A percentile compares a stretch with the other conserved stretches of the same genome.
These are phyloP conservation scores for Charanyca ferruginea DNA, from an alignment of 2,888 invertebrate species.

Conservation along the genomic window DNA sequence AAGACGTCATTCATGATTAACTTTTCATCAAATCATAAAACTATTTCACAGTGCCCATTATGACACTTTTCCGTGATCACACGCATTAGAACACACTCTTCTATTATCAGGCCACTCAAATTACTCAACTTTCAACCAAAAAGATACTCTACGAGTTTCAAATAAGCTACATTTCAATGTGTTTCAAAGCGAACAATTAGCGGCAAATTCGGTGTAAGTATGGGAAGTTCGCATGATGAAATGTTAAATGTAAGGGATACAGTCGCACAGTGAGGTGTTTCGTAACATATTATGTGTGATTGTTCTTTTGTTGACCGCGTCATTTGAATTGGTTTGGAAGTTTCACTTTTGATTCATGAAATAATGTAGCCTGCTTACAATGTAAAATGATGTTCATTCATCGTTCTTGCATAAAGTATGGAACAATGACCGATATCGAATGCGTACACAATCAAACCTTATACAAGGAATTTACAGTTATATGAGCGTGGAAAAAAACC, in stretches of 20 bases:
- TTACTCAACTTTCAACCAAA: constrained; percentile 13
- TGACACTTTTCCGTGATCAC: constrained; percentile 26
- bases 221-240: constrained; percentile 59
- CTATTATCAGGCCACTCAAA: constrained; percentile 24
- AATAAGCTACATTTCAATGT: constrained; percentile 32
- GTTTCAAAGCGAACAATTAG: constrained; percentile 21
- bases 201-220: constrained; percentile 28
- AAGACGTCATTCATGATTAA: constrained; percentile 2
- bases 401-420: constrained; percentile 18
- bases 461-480: neutral
- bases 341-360: constrained; percentile 62
- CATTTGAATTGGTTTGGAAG: constrained; percentile 41
- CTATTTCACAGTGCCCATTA: constrained; percentile 19
- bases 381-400: constrained; percentile 53
- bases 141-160: constrained; percentile 10
- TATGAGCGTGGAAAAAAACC: neutral
- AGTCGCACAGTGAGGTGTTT: constrained; percentile 50
- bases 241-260: constrained; percentile 60
- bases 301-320: constrained; percentile 63
- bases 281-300: constrained; percentile 58
- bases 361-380: constrained; percentile 43
- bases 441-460: constrained; percentile 1
- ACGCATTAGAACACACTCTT: constrained; percentile 10
- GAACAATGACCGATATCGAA: constrained; percentile 38
- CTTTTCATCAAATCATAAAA: neutral